Evolutionary conservation across 2,888 invertebrate genomes (phyloP), one percentile per base, ranked within the genome.

Genomic region (Panorpa germanica): DNA sequence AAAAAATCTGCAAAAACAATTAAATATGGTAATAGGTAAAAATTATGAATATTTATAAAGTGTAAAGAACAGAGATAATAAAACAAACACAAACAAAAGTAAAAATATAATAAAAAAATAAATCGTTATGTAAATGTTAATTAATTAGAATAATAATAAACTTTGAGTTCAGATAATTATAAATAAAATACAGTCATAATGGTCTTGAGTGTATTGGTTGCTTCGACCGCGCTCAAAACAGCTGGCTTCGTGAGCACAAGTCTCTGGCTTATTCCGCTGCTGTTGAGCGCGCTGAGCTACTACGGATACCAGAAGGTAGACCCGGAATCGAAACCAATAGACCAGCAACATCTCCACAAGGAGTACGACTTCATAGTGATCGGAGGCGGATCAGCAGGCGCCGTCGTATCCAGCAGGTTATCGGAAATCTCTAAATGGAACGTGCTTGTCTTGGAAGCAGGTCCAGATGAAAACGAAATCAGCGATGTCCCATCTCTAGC

Each of bases 381-480:
- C 4, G 86, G 86, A 3, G 83, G 77, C 3, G 90, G 90, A 2
- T 83, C 85, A 0, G 88, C 88, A 0, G 88, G 88, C 0, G 83
- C 86, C 0, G 88, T 88, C 2, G 67, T 90, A 2, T 85, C 88
- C 6, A 81, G 65, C 45, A 63, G 88, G 11, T 53, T 85, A 25
- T 74, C 75, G 10, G 85, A 85, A 51, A 57, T 80, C 23, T 61
- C 67, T 4, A 59, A 65, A 24, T 83, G 82, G 82, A 74, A 68
- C 37, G 69, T 81, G 2, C 58, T 86, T 17, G 57, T 86, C 5
- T 50, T 86, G 28, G 86, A 86, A 55, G 82, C 80, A 24, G 86
- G 85, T 15, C 80, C 78, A 2, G 81, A 83, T 42, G 85, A 85
- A 50, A 83, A 82, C 52, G 82, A 85, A 54, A 75, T 83, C 37